These are phyloP conservation scores for Eleutherodactylus coqui DNA, from an alignment of 2,797 vertebrate genomes.

Conservation along the genomic window DNA sequence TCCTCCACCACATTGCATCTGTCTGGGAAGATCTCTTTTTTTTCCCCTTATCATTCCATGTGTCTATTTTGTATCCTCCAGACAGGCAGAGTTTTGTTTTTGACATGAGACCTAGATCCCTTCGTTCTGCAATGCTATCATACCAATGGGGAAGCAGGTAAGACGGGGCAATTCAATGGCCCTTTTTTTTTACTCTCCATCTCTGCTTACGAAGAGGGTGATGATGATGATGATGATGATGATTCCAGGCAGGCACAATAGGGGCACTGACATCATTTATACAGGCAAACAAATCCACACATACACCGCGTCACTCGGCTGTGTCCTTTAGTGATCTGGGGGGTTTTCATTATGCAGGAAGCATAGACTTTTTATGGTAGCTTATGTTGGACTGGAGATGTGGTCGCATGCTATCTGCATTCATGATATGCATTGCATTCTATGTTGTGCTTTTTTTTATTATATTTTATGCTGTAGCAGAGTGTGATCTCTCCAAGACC, in stretches of 20 bases:
- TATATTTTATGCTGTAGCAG: constrained; percentile 41
- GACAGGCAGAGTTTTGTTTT: constrained; percentile 14
- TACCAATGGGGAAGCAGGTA: constrained; percentile 62
- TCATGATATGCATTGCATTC: constrained; percentile 44
- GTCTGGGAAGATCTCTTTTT: constrained; percentile 23
- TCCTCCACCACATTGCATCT: constrained; percentile 29
- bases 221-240: constrained; percentile 20
- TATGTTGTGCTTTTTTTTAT: constrained; percentile 29
- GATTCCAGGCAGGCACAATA: constrained; percentile 37
- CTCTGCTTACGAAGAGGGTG: background rate
- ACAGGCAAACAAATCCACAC: constrained; percentile 8
- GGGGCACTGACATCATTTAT: constrained; percentile 38
- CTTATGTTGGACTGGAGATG: constrained; percentile 20
- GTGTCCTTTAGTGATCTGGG: background rate
- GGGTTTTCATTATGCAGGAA: constrained; percentile 8
- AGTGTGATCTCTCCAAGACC: constrained; percentile 57
- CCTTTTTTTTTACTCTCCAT: constrained; percentile 37
- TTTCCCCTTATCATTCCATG: background rate
- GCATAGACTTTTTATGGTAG: background rate
- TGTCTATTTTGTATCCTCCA: constrained; percentile 8
- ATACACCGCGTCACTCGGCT: constrained; percentile 18
- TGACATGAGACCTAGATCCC: constrained; percentile 51
- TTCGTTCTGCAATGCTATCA: constrained; percentile 61
- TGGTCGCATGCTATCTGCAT: constrained; percentile 44
- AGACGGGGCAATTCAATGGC: constrained; percentile 45